Conservation (phyloP, 1,140 invertebrate genomes). For the Holotrichia oblita region DNA sequence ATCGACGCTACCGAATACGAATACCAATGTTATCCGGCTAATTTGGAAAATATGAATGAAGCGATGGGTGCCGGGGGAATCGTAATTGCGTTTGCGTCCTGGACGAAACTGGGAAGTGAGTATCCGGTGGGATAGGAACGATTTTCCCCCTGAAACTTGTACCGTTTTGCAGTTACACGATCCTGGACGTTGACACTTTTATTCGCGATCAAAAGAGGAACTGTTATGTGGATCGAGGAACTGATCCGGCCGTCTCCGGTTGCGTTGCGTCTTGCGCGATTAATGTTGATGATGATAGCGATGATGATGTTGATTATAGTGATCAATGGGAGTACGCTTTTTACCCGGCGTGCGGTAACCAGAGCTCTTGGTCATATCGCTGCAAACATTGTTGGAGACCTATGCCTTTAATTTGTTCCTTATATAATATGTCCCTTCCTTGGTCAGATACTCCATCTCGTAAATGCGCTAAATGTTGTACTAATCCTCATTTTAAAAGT, state of each 20-base stretch:
- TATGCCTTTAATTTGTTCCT: too few species aligned
- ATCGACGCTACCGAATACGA: slow-evolving; percentile 4
- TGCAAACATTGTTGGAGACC: too few species aligned
- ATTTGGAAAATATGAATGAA: background rate
- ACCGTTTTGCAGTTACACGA: background rate
- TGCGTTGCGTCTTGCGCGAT: background rate
- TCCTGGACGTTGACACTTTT: background rate
- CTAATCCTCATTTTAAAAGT: too few species aligned
- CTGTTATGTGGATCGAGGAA: background rate
- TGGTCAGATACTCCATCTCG: too few species aligned
- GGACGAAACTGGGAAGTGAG: background rate
- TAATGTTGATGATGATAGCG: background rate
- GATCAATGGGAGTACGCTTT: background rate
- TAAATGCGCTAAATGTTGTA: too few species aligned
- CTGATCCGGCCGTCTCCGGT: background rate
- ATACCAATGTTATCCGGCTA: slow-evolving; percentile 30
- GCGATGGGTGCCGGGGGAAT: background rate
- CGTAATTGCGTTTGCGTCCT: background rate
- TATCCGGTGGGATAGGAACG: background rate
- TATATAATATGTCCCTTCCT: too few species aligned
- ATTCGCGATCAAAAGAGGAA: background rate
- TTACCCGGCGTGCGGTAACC: too few species aligned
- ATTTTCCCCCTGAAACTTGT: background rate
- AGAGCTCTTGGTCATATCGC: too few species aligned
- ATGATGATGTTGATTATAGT: background rate